Evolutionary conservation across 2,113 vertebrate species (phyloP).

Genomic region (Leucoraja erinaceus): DNA sequence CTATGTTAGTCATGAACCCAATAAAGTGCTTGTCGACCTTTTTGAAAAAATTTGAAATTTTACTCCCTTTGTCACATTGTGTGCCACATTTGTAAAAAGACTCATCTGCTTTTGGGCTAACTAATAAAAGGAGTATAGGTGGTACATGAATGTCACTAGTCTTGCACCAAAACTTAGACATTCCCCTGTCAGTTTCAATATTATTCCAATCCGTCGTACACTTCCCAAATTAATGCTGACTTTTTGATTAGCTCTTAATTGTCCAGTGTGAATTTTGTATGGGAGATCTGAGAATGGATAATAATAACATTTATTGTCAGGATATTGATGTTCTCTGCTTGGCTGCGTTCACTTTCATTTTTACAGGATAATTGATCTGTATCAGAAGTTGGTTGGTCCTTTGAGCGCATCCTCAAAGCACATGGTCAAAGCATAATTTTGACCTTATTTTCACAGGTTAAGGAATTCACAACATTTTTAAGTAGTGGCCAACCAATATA

Average conservation of each 20-base stretch:
- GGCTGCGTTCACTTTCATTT: too few relatives aligned
- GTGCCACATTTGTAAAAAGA: too few relatives aligned
- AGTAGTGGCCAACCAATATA: not conserved
- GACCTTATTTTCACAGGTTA: not conserved
- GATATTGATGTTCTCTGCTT: not conserved
- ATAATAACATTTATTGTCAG: not conserved
- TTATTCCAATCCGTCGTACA: not conserved
- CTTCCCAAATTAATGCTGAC: not conserved
- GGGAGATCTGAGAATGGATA: not conserved
- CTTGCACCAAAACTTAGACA: too few relatives aligned
- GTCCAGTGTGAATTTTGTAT: not conserved
- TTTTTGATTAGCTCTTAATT: not conserved
- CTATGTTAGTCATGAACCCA: too few relatives aligned
- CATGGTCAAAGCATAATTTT: not conserved
- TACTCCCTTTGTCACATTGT: too few relatives aligned
- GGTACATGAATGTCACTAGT: too few relatives aligned
- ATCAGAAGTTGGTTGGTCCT: not conserved
- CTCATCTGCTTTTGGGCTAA: too few relatives aligned
- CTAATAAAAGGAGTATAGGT: too few relatives aligned
- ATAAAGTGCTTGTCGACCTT: too few relatives aligned
- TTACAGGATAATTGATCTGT: not conserved
- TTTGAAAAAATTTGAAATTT: too few relatives aligned
- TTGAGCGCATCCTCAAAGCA: not conserved
- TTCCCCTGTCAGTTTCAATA: too few relatives aligned
- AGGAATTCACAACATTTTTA: not conserved